Evolutionary conservation across 1,140 invertebrate genomes (phyloP).

Genomic region (Geopemphigus sp.): DNA sequence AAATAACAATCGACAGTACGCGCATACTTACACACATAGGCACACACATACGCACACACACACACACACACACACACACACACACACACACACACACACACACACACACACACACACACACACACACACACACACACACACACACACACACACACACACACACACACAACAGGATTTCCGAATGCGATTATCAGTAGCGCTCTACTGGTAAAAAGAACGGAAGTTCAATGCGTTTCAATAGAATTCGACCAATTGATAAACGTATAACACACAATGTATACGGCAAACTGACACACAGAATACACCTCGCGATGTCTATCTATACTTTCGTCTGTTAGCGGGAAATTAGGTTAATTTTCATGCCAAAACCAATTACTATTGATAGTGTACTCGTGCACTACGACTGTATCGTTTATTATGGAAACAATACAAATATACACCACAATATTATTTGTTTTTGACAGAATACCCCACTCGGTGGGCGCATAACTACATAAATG

Average conservation of each 20-base stretch:
- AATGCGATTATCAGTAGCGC: conserved; percentile 27
- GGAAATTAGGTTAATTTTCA: conserved; percentile 39
- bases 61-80: no score
- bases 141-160: no score
- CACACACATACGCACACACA: background rate
- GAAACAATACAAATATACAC: conserved; percentile 5
- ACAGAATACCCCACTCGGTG: no score
- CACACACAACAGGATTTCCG: conserved; percentile 43
- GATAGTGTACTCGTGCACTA: background rate
- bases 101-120: no score
- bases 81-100: no score
- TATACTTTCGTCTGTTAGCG: background rate
- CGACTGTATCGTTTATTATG: background rate
- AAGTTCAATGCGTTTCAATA: conserved; percentile 32
- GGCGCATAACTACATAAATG: no score
- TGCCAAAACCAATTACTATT: conserved; percentile 22
- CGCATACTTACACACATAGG: background rate
- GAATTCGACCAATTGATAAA: conserved; percentile 8
- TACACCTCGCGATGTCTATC: conserved; percentile 23
- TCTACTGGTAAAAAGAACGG: conserved; percentile 12
- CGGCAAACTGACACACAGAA: background rate
- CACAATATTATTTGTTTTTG: background rate
- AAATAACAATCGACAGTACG: no score
- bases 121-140: no score
- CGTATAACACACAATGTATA: no score